Percentiles rank a stretch among this genome's conserved stretches.
Evolutionary conservation across 2,888 invertebrate species (phyloP).

Genomic region (Scaptomyza reducta): DNA sequence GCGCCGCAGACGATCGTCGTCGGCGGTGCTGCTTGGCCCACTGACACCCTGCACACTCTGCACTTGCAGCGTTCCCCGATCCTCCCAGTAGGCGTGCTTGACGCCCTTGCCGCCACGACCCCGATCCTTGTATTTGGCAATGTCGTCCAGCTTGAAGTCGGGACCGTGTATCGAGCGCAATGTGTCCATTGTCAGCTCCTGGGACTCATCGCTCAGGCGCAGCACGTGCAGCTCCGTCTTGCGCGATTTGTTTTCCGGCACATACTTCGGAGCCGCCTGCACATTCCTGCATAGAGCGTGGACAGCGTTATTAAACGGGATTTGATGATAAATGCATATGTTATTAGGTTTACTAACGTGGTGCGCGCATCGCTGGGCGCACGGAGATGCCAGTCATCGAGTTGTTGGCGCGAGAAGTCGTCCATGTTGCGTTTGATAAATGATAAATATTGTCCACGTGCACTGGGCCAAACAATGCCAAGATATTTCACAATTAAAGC

Average conservation of each 20-base stretch:
- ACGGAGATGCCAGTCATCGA: slow-evolving; percentile 88
- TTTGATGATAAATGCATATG: not conserved
- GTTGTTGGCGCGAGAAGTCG: slow-evolving; percentile 86
- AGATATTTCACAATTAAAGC: slow-evolving; percentile 40
- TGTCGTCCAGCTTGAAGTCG: slow-evolving; percentile 86
- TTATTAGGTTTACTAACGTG: slow-evolving; percentile 72
- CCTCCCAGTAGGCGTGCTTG: slow-evolving; percentile 90
- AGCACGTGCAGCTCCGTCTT: slow-evolving; percentile 92
- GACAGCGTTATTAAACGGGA: not conserved
- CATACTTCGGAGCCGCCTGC: slow-evolving; percentile 82
- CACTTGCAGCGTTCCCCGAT: slow-evolving; percentile 90
- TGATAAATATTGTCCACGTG: not conserved
- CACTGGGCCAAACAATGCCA: slow-evolving; percentile 3
- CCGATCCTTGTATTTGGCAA: slow-evolving; percentile 88
- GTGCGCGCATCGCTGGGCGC: slow-evolving; percentile 87
- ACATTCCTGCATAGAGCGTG: slow-evolving; percentile 68
- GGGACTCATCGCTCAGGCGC: slow-evolving; percentile 88
- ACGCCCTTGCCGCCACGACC: slow-evolving; percentile 87
- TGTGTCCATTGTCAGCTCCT: slow-evolving; percentile 90
- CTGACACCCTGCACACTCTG: slow-evolving; percentile 84
- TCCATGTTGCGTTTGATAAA: slow-evolving; percentile 84
- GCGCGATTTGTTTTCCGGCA: slow-evolving; percentile 85
- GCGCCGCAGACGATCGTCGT: slow-evolving; percentile 87
- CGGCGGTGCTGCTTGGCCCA: slow-evolving; percentile 77
- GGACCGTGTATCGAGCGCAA: slow-evolving; percentile 90